phyloP scores from a whole-genome alignment of 2,113 vertebrate species.

The Notiomystis cincta region DNA sequence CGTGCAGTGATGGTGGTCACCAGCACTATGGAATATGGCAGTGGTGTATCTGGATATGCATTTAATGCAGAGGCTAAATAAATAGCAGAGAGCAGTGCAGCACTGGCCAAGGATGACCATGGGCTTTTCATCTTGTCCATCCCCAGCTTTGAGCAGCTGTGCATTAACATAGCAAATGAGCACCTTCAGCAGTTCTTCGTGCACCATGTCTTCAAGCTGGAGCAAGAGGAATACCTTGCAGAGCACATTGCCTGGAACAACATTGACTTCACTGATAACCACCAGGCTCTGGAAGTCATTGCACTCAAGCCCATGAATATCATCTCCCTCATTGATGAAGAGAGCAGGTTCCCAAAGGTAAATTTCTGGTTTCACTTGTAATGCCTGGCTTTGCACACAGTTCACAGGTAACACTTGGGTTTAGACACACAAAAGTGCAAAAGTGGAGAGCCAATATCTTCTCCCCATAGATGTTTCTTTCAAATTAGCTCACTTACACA shows the following conservation, averaged over 20 bases:
- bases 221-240: conserved; percentile 87
- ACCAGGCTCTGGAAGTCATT: conserved; percentile 80
- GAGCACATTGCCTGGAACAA: conserved; percentile 86
- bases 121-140: background rate
- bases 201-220: conserved; percentile 87
- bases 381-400: background rate
- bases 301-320: conserved; percentile 87
- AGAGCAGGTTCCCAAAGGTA: conserved; percentile 94
- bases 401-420: background rate
- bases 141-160: conserved; percentile 94
- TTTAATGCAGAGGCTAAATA: background rate
- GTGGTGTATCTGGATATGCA: background rate
- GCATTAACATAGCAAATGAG: conserved; percentile 97
- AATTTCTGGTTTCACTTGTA: background rate
- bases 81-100: background rate
- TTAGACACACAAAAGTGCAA: background rate
- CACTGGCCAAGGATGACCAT: background rate
- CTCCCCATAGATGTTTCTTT: background rate
- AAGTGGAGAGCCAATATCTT: background rate
- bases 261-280: conserved; percentile 88
- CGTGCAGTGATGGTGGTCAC: background rate
- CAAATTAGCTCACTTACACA: background rate
- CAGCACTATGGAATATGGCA: background rate
- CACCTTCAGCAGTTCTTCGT: conserved; percentile 98
- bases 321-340: conserved; percentile 92